phyloP scores from a whole-genome alignment of 2,113 vertebrate species.

The Epinephelus lanceolatus region DNA sequence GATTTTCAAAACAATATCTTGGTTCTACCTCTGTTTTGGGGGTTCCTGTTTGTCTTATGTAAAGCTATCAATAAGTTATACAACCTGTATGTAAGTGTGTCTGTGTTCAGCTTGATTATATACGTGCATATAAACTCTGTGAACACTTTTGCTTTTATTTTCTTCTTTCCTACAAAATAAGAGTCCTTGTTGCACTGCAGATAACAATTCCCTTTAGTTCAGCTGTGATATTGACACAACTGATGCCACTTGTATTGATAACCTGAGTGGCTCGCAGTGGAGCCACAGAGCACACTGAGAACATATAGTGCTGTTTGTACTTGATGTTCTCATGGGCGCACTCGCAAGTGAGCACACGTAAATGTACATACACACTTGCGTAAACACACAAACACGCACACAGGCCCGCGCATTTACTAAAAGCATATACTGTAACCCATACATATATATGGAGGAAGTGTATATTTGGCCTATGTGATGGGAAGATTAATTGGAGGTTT shows the following conservation, averaged over 20 bases:
- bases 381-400: constrained; percentile 42
- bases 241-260: constrained; percentile 29
- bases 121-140: constrained; percentile 21
- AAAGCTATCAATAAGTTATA: not conserved
- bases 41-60: not conserved
- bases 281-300: not conserved
- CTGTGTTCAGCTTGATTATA: not conserved
- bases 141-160: not conserved
- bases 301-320: constrained; percentile 30
- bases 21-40: no score
- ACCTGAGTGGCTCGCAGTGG: constrained; percentile 1
- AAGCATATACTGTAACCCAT: constrained; percentile 72
- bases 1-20: no score
- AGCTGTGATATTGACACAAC: constrained; percentile 10
- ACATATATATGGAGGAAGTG: constrained; percentile 72
- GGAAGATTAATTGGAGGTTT: constrained; percentile 87
- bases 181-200: not conserved
- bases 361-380: constrained; percentile 36
- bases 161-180: not conserved
- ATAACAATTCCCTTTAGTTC: not conserved
- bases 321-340: constrained; percentile 42
- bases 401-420: constrained; percentile 52
- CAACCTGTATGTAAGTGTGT: not conserved
- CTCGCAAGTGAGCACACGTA: constrained; percentile 4
- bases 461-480: constrained; percentile 83